Evolutionary conservation across 2,113 vertebrate genomes (phyloP).

Genomic region (Miniopterus natalensis): DNA sequence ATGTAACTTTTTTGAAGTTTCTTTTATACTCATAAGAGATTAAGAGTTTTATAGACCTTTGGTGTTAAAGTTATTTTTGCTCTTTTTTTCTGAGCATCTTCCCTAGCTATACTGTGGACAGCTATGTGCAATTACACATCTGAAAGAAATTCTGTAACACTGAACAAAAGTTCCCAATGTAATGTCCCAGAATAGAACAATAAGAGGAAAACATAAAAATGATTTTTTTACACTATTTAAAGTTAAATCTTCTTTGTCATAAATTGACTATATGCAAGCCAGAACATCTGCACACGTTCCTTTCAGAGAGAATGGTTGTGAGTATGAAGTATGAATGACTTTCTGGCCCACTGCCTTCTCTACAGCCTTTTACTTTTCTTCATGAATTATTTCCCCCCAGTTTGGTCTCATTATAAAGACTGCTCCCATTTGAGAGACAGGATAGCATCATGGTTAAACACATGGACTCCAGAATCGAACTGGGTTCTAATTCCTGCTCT

Average conservation of each 20-base stretch:
- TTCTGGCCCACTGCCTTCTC: not conserved
- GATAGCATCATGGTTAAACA: not conserved
- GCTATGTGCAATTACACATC: not conserved
- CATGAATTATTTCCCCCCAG: not conserved
- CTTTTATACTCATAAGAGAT: not conserved
- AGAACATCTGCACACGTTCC: not conserved
- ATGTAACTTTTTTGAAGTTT: not conserved
- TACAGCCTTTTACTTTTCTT: conserved; percentile 2
- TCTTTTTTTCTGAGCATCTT: not conserved
- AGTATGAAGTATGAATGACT: not conserved
- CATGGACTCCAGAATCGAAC: not conserved
- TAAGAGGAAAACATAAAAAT: conserved; percentile 46
- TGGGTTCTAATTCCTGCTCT: not conserved
- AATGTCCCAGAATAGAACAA: not conserved
- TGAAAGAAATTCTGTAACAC: conserved; percentile 34
- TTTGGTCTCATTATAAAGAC: conserved; percentile 7
- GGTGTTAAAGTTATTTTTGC: not conserved
- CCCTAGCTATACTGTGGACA: not conserved
- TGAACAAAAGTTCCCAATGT: not conserved
- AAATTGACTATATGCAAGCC: conserved; percentile 10
- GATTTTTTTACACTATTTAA: conserved; percentile 22
- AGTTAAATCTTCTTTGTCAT: conserved; percentile 32
- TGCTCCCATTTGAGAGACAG: not conserved
- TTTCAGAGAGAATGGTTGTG: conserved; percentile 30
- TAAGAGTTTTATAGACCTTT: not conserved